Evolutionary conservation across 2,888 invertebrate genomes (phyloP).

Genomic region (Diarsia brunnea): DNA sequence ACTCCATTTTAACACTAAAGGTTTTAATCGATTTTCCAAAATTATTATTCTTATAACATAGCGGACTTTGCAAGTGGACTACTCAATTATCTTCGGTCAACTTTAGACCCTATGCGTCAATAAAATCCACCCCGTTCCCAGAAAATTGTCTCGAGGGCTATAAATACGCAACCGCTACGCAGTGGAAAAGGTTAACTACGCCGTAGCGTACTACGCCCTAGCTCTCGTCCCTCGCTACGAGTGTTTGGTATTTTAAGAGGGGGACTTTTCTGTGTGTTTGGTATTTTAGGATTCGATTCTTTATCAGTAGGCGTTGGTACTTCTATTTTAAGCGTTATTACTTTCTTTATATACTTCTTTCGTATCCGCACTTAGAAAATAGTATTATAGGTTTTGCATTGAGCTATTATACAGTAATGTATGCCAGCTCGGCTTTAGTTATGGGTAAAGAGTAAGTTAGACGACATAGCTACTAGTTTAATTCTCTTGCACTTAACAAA

Average conservation of each 20-base stretch:
- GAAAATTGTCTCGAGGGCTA: constrained; percentile 4
- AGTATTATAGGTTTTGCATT: not conserved
- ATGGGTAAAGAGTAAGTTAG: not conserved
- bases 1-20: no score
- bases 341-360: not conserved
- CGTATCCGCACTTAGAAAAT: not conserved
- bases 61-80: no score
- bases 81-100: constrained; percentile 27
- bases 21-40: no score
- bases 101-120: not conserved
- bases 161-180: constrained; percentile 37
- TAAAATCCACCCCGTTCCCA: constrained; percentile 20
- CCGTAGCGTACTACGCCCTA: constrained; percentile 44
- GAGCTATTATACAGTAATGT: not conserved
- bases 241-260: constrained; percentile 31
- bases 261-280: constrained; percentile 5
- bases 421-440: not conserved
- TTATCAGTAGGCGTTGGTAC: not conserved
- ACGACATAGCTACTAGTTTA: not conserved
- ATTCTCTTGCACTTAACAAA: not conserved
- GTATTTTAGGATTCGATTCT: constrained; percentile 9
- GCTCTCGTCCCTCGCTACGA: constrained; percentile 12
- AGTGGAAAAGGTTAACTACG: constrained; percentile 18
- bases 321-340: constrained; percentile 23
- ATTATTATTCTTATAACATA: no score